These are phyloP conservation scores for Clavelina lepadiformis DNA, from an alignment of 23 tunicate genomes.

Conservation along the genomic window DNA sequence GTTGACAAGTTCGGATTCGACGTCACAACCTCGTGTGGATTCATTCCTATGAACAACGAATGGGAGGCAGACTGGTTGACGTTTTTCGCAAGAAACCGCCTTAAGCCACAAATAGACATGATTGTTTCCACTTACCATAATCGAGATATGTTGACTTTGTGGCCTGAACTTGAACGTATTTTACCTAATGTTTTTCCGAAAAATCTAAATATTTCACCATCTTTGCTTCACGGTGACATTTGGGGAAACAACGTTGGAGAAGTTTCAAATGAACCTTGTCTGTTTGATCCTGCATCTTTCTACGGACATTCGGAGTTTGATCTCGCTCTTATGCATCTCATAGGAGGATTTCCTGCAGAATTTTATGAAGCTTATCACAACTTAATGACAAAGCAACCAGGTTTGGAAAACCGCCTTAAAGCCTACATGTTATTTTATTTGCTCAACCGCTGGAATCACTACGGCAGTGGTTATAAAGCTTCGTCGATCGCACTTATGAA, in stretches of 20 bases:
- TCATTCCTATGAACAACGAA: slow-evolving; percentile 48
- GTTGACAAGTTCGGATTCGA: slow-evolving; percentile 64
- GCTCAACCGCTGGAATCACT: slow-evolving; percentile 88
- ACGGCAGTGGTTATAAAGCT: slow-evolving; percentile 55
- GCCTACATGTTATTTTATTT: slow-evolving; percentile 68
- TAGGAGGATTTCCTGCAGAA: slow-evolving; percentile 48
- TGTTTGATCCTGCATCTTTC: slow-evolving; percentile 58
- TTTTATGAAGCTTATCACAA: slow-evolving; percentile 61
- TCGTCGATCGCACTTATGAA: slow-evolving; percentile 55
- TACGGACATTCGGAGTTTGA: slow-evolving; percentile 86
- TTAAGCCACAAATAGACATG: slow-evolving; percentile 40
- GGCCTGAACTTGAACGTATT: slow-evolving; percentile 55
- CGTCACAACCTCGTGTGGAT: slow-evolving; percentile 69
- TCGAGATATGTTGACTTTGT: slow-evolving; percentile 22
- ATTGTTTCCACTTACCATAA: slow-evolving; percentile 34
- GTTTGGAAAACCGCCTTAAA: slow-evolving; percentile 45
- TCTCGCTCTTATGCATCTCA: slow-evolving; percentile 59
- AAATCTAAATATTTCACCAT: slow-evolving; percentile 42
- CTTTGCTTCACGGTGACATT: slow-evolving; percentile 73
- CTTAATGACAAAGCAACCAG: slow-evolving; percentile 49
- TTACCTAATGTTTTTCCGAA: slow-evolving; percentile 38
- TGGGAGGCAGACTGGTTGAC: slow-evolving; percentile 59
- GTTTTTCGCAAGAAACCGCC: slow-evolving; percentile 49
- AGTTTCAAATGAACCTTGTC: slow-evolving; percentile 32
- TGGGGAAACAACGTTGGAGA: slow-evolving; percentile 80